Evolutionary conservation across 2,888 invertebrate genomes (phyloP).

Genomic region (Papilio gigon): DNA sequence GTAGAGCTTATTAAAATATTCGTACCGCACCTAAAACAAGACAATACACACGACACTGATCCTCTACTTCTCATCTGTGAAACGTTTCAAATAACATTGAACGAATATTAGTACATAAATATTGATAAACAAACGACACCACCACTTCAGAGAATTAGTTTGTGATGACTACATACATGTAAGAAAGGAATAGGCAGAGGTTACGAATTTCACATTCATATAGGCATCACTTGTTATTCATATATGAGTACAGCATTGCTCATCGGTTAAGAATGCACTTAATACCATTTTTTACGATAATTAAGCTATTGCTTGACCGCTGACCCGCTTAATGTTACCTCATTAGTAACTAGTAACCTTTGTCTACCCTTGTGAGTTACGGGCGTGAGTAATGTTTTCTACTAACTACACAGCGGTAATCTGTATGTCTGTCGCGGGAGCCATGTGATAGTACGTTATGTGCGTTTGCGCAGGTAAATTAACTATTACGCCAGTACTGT

Average conservation of each 20-base stretch:
- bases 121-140: conserved; percentile 37
- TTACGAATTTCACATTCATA: background rate
- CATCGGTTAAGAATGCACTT: too few relatives aligned
- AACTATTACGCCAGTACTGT: conserved; percentile 35
- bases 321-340: too few relatives aligned
- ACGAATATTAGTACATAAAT: conserved; percentile 28
- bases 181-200: background rate
- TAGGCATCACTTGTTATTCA: background rate
- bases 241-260: too few relatives aligned
- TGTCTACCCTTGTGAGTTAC: background rate
- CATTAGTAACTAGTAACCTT: background rate
- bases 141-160: conserved; percentile 42
- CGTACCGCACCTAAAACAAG: conserved; percentile 13
- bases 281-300: too few relatives aligned
- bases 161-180: conserved; percentile 35
- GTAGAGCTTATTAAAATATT: background rate
- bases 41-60: conserved; percentile 27
- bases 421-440: conserved; percentile 38
- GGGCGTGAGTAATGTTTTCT: background rate
- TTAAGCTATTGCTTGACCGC: too few relatives aligned
- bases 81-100: conserved; percentile 8
- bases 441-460: conserved; percentile 38
- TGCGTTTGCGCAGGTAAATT: conserved; percentile 19
- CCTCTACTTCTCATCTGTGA: background rate
- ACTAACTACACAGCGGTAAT: conserved; percentile 40